A percentile compares a stretch with the other conserved stretches of the same genome.
Evolutionary conservation across 2,797 vertebrate genomes (phyloP).

Genomic region (Microcaecilia unicolor): DNA sequence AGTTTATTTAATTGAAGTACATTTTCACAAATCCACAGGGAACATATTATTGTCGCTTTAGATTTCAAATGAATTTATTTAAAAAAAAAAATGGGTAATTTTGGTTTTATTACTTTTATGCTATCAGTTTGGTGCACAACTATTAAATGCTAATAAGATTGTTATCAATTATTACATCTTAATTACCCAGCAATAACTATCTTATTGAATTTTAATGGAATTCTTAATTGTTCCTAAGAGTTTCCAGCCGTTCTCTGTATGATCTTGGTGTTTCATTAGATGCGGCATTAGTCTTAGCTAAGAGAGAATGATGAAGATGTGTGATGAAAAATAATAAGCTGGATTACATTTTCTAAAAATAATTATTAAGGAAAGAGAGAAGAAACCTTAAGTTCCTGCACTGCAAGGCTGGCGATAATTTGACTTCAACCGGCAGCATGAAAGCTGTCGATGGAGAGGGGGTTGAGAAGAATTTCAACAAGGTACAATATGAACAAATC

Average conservation of each 20-base stretch:
- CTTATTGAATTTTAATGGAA: too few species aligned
- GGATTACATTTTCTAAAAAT: conserved; percentile 20
- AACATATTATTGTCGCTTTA: background rate
- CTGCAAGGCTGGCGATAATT: conserved; percentile 9
- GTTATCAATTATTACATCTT: conserved; percentile 44
- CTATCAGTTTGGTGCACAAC: conserved; percentile 50
- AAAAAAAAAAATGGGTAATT: conserved; percentile 1
- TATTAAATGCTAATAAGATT: conserved; percentile 48
- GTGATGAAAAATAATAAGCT: conserved; percentile 10
- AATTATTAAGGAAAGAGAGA: conserved; percentile 12
- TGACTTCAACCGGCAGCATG: too few species aligned
- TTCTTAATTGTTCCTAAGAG: too few species aligned
- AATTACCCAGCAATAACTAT: too few species aligned
- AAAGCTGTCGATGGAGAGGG: too few species aligned
- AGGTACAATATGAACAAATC: too few species aligned
- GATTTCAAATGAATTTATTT: conserved; percentile 2
- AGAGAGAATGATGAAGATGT: conserved; percentile 19
- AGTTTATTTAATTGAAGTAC: conserved; percentile 4
- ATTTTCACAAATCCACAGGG: conserved; percentile 6
- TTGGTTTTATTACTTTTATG: conserved; percentile 11
- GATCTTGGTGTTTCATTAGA: too few species aligned
- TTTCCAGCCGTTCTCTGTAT: too few species aligned
- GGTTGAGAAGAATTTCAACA: too few species aligned
- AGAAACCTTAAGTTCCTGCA: conserved; percentile 5
- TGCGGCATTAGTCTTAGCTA: conserved; percentile 16